Percentiles rank a stretch among this genome's conserved stretches.
Conservation (phyloP, 2,888 invertebrate species). For the Phymatocera aterrima region DNA sequence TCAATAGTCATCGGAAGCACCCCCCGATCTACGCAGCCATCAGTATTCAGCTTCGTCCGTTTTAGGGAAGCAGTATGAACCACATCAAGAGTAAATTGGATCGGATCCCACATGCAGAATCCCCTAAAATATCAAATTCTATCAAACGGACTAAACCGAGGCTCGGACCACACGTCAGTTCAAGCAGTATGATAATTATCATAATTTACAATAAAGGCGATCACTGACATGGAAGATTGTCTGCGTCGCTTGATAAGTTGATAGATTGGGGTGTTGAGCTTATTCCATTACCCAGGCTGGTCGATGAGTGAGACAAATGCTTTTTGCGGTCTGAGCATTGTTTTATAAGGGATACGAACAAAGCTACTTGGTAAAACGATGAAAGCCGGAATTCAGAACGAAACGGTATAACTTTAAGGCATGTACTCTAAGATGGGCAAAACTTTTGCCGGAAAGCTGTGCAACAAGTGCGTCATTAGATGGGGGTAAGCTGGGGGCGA, state of each 20-base stretch:
- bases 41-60: not conserved
- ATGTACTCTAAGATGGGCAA: slow-evolving; percentile 43
- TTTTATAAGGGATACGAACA: not conserved
- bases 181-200: too few relatives aligned
- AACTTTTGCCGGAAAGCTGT: slow-evolving; percentile 51
- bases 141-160: too few relatives aligned
- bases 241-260: not conserved
- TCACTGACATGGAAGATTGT: not conserved
- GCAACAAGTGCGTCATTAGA: slow-evolving; percentile 74
- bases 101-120: too few relatives aligned
- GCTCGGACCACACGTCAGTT: too few relatives aligned
- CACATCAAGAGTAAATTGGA: too few relatives aligned
- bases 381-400: not conserved
- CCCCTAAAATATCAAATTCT: too few relatives aligned
- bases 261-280: not conserved
- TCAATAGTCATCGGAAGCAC: not conserved
- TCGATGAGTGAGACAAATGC: slow-evolving; percentile 3
- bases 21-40: not conserved
- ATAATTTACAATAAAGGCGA: too few relatives aligned
- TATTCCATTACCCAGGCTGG: not conserved
- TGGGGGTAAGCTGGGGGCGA: slow-evolving; percentile 65
- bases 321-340: not conserved
- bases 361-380: not conserved
- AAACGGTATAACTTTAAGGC: not conserved
- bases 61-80: not conserved